phyloP scores from a whole-genome alignment of 2,797 vertebrate genomes.

The Darevskia nairensis region DNA sequence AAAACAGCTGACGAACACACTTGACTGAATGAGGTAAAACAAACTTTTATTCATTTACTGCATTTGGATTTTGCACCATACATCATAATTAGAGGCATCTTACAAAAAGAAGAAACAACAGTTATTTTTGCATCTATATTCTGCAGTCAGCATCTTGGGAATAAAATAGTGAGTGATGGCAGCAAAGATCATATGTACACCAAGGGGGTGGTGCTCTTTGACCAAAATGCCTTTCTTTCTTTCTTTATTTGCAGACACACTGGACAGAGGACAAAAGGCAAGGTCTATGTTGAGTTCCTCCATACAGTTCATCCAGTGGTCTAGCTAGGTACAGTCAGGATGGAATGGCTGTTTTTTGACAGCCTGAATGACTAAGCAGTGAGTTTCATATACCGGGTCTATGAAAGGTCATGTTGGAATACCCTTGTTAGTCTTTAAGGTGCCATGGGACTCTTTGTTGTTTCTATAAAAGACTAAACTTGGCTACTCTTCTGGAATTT shows the following conservation, averaged over 20 bases:
- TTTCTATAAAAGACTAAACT: not conserved
- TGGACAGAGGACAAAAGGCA: not conserved
- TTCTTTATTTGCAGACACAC: not conserved
- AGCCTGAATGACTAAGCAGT: not conserved
- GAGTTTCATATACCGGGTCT: not conserved
- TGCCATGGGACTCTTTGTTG: not conserved
- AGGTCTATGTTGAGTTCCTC: not conserved
- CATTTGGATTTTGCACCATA: slow-evolving; percentile 19
- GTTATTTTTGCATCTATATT: slow-evolving; percentile 10
- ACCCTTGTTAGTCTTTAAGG: not conserved
- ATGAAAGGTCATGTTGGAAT: not conserved
- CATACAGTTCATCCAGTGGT: not conserved
- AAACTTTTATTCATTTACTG: slow-evolving; percentile 47
- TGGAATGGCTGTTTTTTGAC: not conserved
- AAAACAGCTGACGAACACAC: not conserved
- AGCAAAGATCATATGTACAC: not conserved
- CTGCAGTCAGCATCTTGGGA: slow-evolving; percentile 11
- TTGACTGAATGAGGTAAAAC: slow-evolving; percentile 14
- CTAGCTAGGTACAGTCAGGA: not conserved
- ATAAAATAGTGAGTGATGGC: slow-evolving; percentile 1
- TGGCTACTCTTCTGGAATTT: not conserved
- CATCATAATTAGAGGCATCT: slow-evolving; percentile 13
- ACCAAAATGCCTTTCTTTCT: not conserved
- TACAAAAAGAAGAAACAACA: slow-evolving; percentile 10
- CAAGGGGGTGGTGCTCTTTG: not conserved